phyloP scores from a whole-genome alignment of 2,797 vertebrate genomes.

The Denticeps clupeoides region DNA sequence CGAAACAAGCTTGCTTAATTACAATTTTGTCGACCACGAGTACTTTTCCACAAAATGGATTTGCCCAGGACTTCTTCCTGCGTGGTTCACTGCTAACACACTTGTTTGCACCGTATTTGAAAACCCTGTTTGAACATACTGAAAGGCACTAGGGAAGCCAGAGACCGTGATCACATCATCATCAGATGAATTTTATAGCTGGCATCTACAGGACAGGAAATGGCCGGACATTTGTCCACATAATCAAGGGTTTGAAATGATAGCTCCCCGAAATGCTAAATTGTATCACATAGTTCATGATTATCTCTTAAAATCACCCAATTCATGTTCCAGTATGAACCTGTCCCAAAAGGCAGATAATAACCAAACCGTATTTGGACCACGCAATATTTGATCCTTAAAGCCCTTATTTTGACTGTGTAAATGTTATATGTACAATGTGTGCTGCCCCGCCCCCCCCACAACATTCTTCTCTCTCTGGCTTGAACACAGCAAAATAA shows the following conservation, averaged over 20 bases:
- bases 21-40: conserved; percentile 18
- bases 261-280: too few species aligned
- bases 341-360: conserved; percentile 56
- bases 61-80: not conserved
- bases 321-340: conserved; percentile 21
- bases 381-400: conserved; percentile 42
- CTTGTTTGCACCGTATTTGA: conserved; percentile 27
- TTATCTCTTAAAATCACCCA: not conserved
- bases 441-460: conserved; percentile 36
- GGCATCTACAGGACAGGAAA: conserved; percentile 39
- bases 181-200: conserved; percentile 41
- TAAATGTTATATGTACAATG: conserved; percentile 38
- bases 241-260: too few species aligned
- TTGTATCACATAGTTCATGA: too few species aligned
- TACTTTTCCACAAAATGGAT: conserved; percentile 17
- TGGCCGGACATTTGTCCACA: conserved; percentile 36
- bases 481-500: conserved; percentile 22
- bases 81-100: conserved; percentile 14
- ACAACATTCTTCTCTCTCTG: conserved; percentile 49
- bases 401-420: conserved; percentile 38
- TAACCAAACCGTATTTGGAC: conserved; percentile 36
- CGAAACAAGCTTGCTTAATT: conserved; percentile 31
- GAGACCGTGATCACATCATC: conserved; percentile 43
- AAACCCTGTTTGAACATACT: conserved; percentile 60
- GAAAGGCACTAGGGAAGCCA: conserved; percentile 69